Conservation (phyloP, 2,113 vertebrate species). For the Camelus dromedarius region DNA sequence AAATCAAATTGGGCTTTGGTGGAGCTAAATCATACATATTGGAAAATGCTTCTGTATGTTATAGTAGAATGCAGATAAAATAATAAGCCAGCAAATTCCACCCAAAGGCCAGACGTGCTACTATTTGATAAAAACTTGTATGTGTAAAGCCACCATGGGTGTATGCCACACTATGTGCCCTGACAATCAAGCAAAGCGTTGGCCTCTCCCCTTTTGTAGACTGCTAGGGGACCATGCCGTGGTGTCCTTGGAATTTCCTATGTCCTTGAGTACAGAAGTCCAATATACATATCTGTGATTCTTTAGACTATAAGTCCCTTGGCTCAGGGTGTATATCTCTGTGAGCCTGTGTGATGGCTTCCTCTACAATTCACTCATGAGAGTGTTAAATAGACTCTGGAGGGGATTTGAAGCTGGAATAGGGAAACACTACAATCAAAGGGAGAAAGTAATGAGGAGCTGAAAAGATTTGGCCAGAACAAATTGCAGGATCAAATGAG, state of each 20-base stretch:
- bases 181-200: neutral
- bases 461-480: neutral
- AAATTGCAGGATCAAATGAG: neutral
- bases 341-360: neutral
- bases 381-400: neutral
- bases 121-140: neutral
- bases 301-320: neutral
- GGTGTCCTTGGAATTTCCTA: neutral
- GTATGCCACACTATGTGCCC: neutral
- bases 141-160: neutral
- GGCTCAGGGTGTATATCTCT: neutral
- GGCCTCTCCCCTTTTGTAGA: neutral
- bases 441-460: conserved; percentile 30
- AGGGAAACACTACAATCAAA: neutral
- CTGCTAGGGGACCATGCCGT: no score
- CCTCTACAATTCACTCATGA: neutral
- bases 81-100: neutral
- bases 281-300: neutral
- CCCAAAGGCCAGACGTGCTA: neutral
- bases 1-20: neutral
- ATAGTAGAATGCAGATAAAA: neutral
- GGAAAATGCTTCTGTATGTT: neutral
- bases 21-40: neutral
- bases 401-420: neutral
- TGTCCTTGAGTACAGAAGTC: neutral